phyloP scores from a whole-genome alignment of 2,113 vertebrate genomes.

The Anseranas semipalmata region DNA sequence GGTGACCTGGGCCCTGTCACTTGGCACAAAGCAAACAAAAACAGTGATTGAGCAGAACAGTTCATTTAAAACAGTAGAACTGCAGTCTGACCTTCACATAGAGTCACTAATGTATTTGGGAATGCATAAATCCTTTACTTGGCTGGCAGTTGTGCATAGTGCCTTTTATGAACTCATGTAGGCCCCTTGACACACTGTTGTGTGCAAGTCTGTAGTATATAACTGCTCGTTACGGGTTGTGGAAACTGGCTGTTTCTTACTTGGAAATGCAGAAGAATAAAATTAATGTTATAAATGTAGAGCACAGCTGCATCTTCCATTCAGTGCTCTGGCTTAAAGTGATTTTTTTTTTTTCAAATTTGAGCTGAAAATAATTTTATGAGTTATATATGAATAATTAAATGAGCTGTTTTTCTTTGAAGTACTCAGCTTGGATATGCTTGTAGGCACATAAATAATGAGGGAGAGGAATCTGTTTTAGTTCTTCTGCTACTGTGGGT shows the following conservation, averaged over 20 bases:
- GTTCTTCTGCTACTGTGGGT: not conserved
- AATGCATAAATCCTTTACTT: not conserved
- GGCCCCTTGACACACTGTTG: not conserved
- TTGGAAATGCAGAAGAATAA: not conserved
- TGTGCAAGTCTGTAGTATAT: not conserved
- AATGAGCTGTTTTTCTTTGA: constrained; percentile 40
- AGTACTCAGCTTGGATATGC: not conserved
- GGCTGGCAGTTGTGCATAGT: not conserved
- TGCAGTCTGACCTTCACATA: not conserved
- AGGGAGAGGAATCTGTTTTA: not conserved
- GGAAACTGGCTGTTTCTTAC: not conserved
- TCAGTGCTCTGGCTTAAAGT: not conserved
- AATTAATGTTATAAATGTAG: not conserved
- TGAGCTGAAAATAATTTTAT: not conserved
- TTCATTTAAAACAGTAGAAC: not conserved
- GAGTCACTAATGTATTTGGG: not conserved
- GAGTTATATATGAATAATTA: constrained; percentile 31
- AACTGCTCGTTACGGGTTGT: not conserved
- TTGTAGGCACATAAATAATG: constrained; percentile 4
- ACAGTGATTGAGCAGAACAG: not conserved
- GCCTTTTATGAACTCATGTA: not conserved
- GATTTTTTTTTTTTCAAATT: not conserved
- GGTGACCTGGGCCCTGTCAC: not conserved
- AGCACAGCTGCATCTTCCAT: not conserved
- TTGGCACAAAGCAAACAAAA: not conserved